Evolutionary conservation across 2,113 vertebrate genomes (phyloP).

Genomic region (Bettongia penicillata): DNA sequence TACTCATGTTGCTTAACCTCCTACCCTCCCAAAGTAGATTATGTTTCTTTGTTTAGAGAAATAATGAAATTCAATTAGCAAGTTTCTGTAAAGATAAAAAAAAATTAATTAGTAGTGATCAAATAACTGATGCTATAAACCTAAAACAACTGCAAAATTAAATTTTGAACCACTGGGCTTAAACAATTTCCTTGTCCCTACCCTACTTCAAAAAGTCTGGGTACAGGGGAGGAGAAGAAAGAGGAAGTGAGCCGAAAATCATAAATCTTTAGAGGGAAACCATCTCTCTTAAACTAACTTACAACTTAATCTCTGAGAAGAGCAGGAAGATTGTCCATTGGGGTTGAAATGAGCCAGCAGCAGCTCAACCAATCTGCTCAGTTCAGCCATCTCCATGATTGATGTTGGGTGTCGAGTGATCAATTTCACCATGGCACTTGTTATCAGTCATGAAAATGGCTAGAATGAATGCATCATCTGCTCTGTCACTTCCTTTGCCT

Average conservation of each 20-base stretch:
- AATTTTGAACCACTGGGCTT: neutral
- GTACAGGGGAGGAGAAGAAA: neutral
- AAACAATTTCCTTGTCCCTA: neutral
- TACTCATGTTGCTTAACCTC: neutral
- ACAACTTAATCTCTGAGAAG: constrained; percentile 44
- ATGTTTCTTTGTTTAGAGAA: neutral
- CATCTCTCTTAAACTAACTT: constrained; percentile 40
- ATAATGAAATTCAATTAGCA: neutral
- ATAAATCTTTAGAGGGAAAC: constrained; percentile 22
- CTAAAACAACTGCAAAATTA: neutral
- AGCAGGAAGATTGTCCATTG: constrained; percentile 68
- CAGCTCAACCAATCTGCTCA: constrained; percentile 73
- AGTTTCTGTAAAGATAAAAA: neutral
- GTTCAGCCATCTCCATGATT: constrained; percentile 72
- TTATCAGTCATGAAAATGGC: constrained; percentile 75
- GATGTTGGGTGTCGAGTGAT: constrained; percentile 71
- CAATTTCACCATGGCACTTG: constrained; percentile 76
- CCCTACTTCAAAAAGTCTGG: constrained; percentile 26
- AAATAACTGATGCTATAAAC: neutral
- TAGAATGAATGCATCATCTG: constrained; percentile 77
- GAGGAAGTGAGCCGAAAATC: constrained; percentile 15
- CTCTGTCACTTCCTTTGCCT: constrained; percentile 70
- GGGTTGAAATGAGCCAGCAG: constrained; percentile 70
- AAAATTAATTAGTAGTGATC: neutral
- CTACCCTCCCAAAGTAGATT: neutral